Evolutionary conservation across 2,888 invertebrate species (phyloP).

Genomic region (Drosophila kanekoi): DNA sequence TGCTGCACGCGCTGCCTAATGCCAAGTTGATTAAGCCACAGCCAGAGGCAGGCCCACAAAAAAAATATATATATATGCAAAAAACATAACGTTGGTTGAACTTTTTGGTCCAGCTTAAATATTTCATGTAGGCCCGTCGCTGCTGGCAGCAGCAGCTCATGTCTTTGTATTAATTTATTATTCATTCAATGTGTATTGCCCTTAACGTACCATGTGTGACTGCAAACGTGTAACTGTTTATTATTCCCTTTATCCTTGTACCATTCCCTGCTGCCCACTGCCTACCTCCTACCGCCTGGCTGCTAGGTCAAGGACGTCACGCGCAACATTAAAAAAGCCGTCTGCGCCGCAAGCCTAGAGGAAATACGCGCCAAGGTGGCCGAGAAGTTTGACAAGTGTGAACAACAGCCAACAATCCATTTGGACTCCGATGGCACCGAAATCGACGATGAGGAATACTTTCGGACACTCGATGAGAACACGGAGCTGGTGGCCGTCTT

Average conservation of each 20-base stretch:
- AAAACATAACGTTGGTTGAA: slow-evolving; percentile 6
- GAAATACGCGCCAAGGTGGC: slow-evolving; percentile 91
- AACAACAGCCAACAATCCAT: slow-evolving; percentile 90
- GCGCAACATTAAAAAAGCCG: slow-evolving; percentile 92
- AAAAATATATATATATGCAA: background rate
- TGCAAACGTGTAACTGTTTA: slow-evolving; percentile 55
- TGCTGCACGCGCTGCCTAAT: slow-evolving; percentile 42
- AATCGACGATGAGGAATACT: slow-evolving; percentile 98
- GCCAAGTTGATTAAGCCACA: slow-evolving; percentile 52
- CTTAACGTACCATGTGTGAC: slow-evolving; percentile 45
- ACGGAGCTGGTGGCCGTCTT: slow-evolving; percentile 93
- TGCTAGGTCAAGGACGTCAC: slow-evolving; percentile 88
- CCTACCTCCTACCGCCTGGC: background rate
- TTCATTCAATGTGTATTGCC: slow-evolving; percentile 65
- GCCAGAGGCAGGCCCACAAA: slow-evolving; percentile 15
- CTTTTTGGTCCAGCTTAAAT: slow-evolving; percentile 58
- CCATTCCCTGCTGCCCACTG: background rate
- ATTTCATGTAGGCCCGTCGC: slow-evolving; percentile 53
- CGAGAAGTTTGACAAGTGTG: slow-evolving; percentile 89
- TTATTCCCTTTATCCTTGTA: slow-evolving; percentile 37
- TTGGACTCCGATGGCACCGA: slow-evolving; percentile 97
- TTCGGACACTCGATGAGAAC: slow-evolving; percentile 94
- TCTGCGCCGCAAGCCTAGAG: slow-evolving; percentile 92
- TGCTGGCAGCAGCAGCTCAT: background rate
- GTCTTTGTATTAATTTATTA: slow-evolving; percentile 67